Base-by-base conservation (phyloP, 2,797 vertebrate species). In the Phalloptychus januarius region DNA sequence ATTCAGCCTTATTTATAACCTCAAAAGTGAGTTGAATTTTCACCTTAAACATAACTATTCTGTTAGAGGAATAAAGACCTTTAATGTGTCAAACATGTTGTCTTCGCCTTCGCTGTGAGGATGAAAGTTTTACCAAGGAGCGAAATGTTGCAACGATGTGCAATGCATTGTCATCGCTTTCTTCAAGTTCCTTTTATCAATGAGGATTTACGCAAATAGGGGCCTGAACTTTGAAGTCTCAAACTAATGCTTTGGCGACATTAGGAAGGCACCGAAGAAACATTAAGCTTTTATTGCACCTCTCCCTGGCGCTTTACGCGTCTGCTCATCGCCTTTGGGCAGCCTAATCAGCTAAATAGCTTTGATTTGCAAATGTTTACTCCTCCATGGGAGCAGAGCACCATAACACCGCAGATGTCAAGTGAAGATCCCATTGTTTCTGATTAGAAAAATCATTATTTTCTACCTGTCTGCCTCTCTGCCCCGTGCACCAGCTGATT, bases 301-400 rank as follows among this genome's bases (percentile, higher is more conserved):
- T 85, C 85, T 82, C 74, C 69, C 75, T 38, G 77, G 82, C 77
- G 69, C 69, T 74, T 71, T 25, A 72, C 74, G 71, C 76, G 73
- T 77, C 73, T 72, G 72, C 72, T 85, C 82, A 84, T 88, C 85
- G 87, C 76, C 79, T 87, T 75, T 86, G 88, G 82, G 82, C 86
- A 79, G 79, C 81, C 85, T 91, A 88, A 93, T 89, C 90, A 90
- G 84, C 88, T 83, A 80, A 86, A 91, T 83, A 93, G 88, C 85
- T 87, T 89, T 87, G 82, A 92, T 93, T 88, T 84, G 89, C 85
- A 90, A 92, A 91, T 93, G 90, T 94, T 93, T 92, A 91, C 82
- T 72, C 86, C 83, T 89, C 85, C 85, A 80, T 38, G 7, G 73
- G 84, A 89, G 87, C 87, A 86, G 56, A 85, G 82, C 90, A 77